phyloP scores from a whole-genome alignment of 1,140 invertebrate genomes.

The Odontomachus brunneus region DNA sequence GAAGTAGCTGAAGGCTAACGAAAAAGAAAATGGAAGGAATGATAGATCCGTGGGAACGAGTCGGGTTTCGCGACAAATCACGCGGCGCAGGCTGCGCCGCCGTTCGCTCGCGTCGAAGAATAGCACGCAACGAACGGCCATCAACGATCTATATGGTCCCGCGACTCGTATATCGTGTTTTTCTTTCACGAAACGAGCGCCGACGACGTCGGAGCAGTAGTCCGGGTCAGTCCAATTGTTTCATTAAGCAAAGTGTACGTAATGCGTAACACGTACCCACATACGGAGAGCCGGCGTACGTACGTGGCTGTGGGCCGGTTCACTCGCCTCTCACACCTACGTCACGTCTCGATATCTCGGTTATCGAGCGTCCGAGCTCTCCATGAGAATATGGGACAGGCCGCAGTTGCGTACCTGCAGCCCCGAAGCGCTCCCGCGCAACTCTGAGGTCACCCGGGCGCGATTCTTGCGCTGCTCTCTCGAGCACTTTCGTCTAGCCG shows the following conservation, averaged over 20 bases:
- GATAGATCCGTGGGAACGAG: no score
- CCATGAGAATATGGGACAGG: constrained; percentile 70
- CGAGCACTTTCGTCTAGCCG: neutral
- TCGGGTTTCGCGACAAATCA: no score
- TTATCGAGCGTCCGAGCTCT: constrained; percentile 69
- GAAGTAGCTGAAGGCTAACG: no score
- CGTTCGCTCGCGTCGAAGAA: neutral
- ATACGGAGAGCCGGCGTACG: neutral
- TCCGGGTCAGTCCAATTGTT: constrained; percentile 56
- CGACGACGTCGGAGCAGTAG: constrained; percentile 43
- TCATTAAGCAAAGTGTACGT: constrained; percentile 55
- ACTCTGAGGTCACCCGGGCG: constrained; percentile 62
- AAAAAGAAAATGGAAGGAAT: no score
- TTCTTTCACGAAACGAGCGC: constrained; percentile 37
- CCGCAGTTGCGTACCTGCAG: constrained; percentile 69
- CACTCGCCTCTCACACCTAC: constrained; percentile 63
- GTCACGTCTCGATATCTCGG: constrained; percentile 67
- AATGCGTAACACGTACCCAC: constrained; percentile 24
- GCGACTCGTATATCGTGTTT: constrained; percentile 26
- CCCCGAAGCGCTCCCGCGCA: constrained; percentile 50
- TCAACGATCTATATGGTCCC: constrained; percentile 10
- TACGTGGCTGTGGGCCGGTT: constrained; percentile 23
- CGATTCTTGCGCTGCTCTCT: constrained; percentile 24
- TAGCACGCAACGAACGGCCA: constrained; percentile 2
- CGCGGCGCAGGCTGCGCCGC: no score